A percentile compares a stretch with the other conserved stretches of the same genome.
phyloP scores from a whole-genome alignment of 2,797 vertebrate species.

The Myotis pilosus region DNA sequence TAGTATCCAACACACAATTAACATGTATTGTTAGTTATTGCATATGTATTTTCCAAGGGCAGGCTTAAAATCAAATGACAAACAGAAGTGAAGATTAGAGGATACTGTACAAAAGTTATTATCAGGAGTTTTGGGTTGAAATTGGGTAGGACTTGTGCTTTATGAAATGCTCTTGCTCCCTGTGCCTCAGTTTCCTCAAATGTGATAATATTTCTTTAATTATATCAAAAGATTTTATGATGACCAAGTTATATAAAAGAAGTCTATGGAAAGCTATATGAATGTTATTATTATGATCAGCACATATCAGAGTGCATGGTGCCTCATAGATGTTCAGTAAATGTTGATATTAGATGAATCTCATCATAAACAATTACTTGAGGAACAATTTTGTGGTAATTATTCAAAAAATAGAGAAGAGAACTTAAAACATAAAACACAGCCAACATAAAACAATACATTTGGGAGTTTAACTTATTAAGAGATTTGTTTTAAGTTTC shows the following conservation, averaged over 20 bases:
- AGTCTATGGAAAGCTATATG: background rate
- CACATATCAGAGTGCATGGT: background rate
- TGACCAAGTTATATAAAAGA: background rate
- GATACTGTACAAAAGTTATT: background rate
- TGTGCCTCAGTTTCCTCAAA: background rate
- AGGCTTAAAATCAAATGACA: background rate
- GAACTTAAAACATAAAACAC: background rate
- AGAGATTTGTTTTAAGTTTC: constrained; percentile 13
- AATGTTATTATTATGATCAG: background rate
- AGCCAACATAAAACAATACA: background rate
- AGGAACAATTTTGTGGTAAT: background rate
- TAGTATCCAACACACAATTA: background rate
- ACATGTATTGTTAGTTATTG: background rate
- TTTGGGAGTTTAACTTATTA: background rate
- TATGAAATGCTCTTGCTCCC: background rate
- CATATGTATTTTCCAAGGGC: background rate
- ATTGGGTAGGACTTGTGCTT: background rate
- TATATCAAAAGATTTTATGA: background rate
- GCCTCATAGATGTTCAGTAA: background rate
- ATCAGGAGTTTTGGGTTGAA: background rate
- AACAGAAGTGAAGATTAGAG: background rate
- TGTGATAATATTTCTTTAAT: background rate
- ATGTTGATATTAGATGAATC: background rate
- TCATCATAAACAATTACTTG: background rate
- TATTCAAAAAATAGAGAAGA: background rate